Evolutionary conservation across 2,797 vertebrate species (phyloP).

Genomic region (Onychomys torridus): DNA sequence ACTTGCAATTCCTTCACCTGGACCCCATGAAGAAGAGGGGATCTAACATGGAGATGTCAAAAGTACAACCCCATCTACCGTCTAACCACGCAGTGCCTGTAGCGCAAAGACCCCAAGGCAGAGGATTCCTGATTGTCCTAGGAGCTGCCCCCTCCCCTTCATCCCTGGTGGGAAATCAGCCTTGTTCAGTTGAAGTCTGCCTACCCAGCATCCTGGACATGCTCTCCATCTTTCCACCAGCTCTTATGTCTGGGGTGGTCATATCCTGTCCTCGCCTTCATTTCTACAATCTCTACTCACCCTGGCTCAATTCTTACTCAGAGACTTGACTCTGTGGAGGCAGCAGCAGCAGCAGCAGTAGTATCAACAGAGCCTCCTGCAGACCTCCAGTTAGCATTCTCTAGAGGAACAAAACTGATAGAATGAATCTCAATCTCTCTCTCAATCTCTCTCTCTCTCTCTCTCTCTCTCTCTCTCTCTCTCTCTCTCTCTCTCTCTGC

Average conservation of each 20-base stretch:
- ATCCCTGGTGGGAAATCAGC: not conserved
- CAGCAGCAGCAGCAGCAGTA: too few relatives aligned
- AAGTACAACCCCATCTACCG: not conserved
- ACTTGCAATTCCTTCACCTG: not conserved
- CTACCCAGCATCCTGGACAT: too few relatives aligned
- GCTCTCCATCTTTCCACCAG: not conserved
- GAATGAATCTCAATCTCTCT: not conserved
- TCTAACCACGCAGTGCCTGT: not conserved
- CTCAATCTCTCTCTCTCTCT: not conserved
- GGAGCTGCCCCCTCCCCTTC: rapidly evolving
- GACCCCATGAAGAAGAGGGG: not conserved
- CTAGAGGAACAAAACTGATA: not conserved
- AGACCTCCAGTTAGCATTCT: not conserved
- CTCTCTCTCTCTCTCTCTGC: not conserved
- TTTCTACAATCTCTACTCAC: not conserved
- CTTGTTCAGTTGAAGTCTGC: not conserved
- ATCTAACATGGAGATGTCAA: not conserved
- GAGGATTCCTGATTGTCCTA: not conserved
- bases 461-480: not conserved
- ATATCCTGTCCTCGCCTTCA: not conserved
- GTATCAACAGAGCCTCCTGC: not conserved
- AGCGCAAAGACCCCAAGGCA: not conserved
- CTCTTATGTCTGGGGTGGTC: too few relatives aligned
- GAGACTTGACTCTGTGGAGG: not conserved
- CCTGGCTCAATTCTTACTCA: not conserved